Evolutionary conservation across 2,888 invertebrate species (phyloP), one percentile per base, ranked within the genome.

Genomic region (Ptycholaimellus sp.): DNA sequence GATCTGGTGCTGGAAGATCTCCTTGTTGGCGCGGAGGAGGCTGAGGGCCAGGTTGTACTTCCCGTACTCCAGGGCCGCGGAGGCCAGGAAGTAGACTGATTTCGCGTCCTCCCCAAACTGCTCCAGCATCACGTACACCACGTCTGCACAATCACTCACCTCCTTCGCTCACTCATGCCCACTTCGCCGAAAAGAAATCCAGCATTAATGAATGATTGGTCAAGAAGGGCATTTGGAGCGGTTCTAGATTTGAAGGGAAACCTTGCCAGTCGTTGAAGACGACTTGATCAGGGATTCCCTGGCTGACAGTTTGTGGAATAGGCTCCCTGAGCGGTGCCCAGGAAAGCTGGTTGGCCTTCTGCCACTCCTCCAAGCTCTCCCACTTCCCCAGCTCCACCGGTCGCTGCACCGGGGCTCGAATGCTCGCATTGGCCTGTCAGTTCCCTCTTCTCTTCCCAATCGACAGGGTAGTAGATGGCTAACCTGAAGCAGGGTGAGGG

Each of bases 121-220:
- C 35, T 60, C 60, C 20, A 66, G 44, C 45, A 66, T 57, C 42
- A 66, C 56, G 46, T 63, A 63, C n/a, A n/a, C n/a, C n/a, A n/a
- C n/a, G n/a, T n/a, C n/a, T n/a, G n/a, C n/a, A n/a, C n/a, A n/a
- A n/a, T n/a, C n/a, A n/a, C n/a, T n/a, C n/a, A n/a, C n/a, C 16
- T n/a, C 11, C 21, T 16, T 35, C 16, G 16, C 20, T 17, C 13
- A 32, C 16, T 13, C 19, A 20, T 13, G 22, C 22, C 7, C 31
- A 31, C 21, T 33, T 27, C 13, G 43, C 35, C 9, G n/a, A n/a
- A 25, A 31, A 38, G 38, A 40, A 16, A 14, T 32, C 42, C 39
- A 42, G 17, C n/a, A n/a, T n/a, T n/a, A n/a, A n/a, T n/a, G n/a
- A n/a, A n/a, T 35, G 16, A 29, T 36, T 29, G 28, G 30, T 19